Evolutionary conservation across 2,797 vertebrate genomes (phyloP).

Genomic region (Myotis pilosus): DNA sequence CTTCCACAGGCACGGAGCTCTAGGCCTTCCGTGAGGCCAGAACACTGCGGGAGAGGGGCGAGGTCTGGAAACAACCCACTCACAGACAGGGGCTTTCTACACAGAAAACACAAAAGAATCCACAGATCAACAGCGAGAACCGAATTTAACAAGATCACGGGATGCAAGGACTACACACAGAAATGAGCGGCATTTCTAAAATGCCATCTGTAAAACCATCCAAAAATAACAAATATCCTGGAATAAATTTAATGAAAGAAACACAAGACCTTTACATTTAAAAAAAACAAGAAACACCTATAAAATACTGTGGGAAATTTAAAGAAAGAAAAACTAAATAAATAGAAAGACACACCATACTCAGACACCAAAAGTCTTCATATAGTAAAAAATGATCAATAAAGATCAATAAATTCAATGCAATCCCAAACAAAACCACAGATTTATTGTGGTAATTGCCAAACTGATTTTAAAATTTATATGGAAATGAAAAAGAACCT

Average conservation of each 20-base stretch:
- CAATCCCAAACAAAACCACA: background rate
- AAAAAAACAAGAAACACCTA: background rate
- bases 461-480: background rate
- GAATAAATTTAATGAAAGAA: conserved; percentile 9
- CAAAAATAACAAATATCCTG: background rate
- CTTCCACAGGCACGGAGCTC: too few relatives aligned
- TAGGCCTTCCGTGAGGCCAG: background rate
- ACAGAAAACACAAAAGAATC: background rate
- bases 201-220: background rate
- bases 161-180: background rate
- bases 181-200: background rate
- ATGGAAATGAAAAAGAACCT: background rate
- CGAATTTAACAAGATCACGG: background rate
- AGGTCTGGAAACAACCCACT: background rate
- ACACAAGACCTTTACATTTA: background rate
- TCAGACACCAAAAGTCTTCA: background rate
- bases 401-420: background rate
- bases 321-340: background rate
- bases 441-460: background rate
- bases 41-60: background rate
- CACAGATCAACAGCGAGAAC: background rate
- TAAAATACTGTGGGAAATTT: background rate
- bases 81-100: background rate
- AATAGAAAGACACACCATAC: background rate
- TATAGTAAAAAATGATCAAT: background rate